A percentile compares a stretch with the other conserved stretches of the same genome.
These are phyloP conservation scores for Peromyscus melanophrys DNA, from an alignment of 2,797 vertebrate species.

Conservation along the genomic window DNA sequence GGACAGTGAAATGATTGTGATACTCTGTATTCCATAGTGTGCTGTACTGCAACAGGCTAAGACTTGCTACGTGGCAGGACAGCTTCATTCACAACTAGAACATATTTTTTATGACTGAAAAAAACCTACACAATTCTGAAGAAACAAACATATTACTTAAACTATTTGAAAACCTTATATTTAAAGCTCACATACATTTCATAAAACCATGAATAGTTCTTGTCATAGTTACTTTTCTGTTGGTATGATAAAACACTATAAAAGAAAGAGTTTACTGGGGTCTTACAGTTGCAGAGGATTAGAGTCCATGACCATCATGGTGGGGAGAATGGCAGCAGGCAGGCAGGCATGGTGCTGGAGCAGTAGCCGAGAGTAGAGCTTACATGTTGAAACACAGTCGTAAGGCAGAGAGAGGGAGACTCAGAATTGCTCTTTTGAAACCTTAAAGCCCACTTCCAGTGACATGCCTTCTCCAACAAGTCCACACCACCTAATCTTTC, in stretches of 20 bases:
- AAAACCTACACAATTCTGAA: neutral
- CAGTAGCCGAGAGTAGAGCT: neutral
- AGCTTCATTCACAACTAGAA: neutral
- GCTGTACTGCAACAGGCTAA: neutral
- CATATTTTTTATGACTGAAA: slow-evolving; percentile 37
- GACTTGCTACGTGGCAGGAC: neutral
- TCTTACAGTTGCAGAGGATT: neutral
- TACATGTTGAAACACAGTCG: neutral
- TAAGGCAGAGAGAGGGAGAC: neutral
- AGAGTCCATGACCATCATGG: neutral
- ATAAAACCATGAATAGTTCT: slow-evolving; percentile 4
- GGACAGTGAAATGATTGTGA: neutral
- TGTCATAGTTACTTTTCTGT: neutral
- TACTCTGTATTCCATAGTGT: neutral
- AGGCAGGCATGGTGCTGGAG: neutral
- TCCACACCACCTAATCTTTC: neutral
- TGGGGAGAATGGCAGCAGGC: neutral
- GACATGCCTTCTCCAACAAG: neutral
- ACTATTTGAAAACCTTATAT: neutral
- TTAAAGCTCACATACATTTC: neutral
- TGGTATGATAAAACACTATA: neutral
- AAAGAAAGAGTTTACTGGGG: neutral
- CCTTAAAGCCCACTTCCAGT: neutral
- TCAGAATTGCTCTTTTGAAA: neutral
- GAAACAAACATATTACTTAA: slow-evolving; percentile 17